Percentiles rank a stretch among this genome's conserved stretches.
Evolutionary conservation across 2,888 invertebrate species (phyloP).

Genomic region (Agrypnus murinus): DNA sequence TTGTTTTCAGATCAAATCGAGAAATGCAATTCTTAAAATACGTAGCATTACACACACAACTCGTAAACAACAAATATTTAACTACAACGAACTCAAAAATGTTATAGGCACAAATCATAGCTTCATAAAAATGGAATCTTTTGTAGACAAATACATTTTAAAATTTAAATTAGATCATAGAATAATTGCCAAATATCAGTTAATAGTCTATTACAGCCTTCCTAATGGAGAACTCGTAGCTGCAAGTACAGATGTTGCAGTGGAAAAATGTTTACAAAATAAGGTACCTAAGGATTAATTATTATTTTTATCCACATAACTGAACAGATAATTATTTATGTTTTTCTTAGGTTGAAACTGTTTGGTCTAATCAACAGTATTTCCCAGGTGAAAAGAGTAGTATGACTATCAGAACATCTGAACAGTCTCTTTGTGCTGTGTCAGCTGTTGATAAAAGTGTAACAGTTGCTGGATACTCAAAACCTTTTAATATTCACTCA

Average conservation of each 20-base stretch:
- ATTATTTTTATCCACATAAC: too few species aligned
- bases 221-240: constrained; percentile 75
- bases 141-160: constrained; percentile 68
- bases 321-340: too few species aligned
- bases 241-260: constrained; percentile 72
- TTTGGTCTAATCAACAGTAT: constrained; percentile 71
- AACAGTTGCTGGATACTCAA: constrained; percentile 66
- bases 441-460: constrained; percentile 76
- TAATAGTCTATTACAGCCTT: constrained; percentile 75
- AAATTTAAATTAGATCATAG: constrained; percentile 71
- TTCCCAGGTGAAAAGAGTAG: constrained; percentile 73
- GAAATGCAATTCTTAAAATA: constrained; percentile 64
- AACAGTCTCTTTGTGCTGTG: constrained; percentile 75
- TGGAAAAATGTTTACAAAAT: constrained; percentile 75
- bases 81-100: constrained; percentile 60
- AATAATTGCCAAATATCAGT: constrained; percentile 71
- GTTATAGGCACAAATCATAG: constrained; percentile 63
- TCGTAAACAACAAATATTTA: constrained; percentile 58
- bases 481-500: constrained; percentile 55
- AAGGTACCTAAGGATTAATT: constrained; percentile 70
- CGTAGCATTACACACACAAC: constrained; percentile 61
- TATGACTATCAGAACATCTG: constrained; percentile 72
- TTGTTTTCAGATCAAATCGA: constrained; percentile 69
- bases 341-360: constrained; percentile 65
- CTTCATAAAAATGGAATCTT: constrained; percentile 58